Evolutionary conservation across 1,140 invertebrate species (phyloP).

Genomic region (Theocolax elegans): DNA sequence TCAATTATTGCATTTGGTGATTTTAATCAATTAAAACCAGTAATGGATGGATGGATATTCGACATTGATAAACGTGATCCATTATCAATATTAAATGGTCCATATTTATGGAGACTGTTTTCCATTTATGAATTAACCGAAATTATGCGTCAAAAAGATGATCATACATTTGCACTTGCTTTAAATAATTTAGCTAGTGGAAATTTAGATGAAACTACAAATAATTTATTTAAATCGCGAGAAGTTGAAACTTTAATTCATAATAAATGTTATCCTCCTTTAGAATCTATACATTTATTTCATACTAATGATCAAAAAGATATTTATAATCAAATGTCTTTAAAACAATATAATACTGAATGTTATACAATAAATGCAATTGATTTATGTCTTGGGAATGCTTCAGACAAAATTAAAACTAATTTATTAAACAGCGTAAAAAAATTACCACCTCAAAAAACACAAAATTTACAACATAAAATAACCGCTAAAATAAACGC

Average conservation of each 20-base stretch:
- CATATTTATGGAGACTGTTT: conserved; percentile 29
- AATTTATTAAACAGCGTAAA: background rate
- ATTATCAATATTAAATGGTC: background rate
- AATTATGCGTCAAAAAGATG: conserved; percentile 46
- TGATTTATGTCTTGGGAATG: background rate
- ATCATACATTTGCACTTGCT: conserved; percentile 39
- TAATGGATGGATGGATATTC: conserved; percentile 33
- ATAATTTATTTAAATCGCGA: conserved; percentile 8
- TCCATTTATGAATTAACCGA: conserved; percentile 34
- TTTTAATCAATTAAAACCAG: conserved; percentile 40
- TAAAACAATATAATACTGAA: background rate
- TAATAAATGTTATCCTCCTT: background rate
- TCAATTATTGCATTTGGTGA: conserved; percentile 28
- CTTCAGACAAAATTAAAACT: background rate
- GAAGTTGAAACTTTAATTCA: background rate
- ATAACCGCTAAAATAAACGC: conserved; percentile 4
- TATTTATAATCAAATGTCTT: background rate
- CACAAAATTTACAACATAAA: background rate
- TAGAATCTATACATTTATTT: background rate
- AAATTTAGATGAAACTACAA: background rate
- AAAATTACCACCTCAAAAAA: conserved; percentile 16
- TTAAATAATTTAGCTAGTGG: conserved; percentile 15
- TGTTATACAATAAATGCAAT: background rate
- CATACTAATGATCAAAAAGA: conserved; percentile 8
- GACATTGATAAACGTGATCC: conserved; percentile 8